Percentiles rank a stretch among this genome's conserved stretches.
Conservation (phyloP, 2,797 vertebrate species). For the Cuniculus paca region DNA sequence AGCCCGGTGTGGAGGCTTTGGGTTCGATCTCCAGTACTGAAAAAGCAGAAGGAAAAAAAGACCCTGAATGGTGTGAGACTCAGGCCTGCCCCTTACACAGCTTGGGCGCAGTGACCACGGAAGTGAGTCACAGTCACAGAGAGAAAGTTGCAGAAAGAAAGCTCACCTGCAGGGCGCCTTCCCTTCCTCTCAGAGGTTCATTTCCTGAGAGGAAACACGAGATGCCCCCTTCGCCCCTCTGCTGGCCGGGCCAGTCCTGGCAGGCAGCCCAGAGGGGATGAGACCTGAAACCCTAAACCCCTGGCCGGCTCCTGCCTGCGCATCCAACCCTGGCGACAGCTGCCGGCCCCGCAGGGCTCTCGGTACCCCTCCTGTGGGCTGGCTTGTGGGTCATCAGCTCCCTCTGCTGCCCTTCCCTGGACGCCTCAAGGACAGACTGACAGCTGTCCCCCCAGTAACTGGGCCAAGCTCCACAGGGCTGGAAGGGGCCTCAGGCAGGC, state of each 20-base stretch:
- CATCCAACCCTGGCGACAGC: no score
- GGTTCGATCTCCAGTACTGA: not conserved
- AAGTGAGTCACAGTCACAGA: accelerated
- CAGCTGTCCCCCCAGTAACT: not conserved
- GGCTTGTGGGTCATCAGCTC: not conserved
- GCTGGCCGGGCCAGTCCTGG: not conserved
- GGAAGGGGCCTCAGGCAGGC: not conserved
- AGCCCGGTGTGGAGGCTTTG: not conserved
- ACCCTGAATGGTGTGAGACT: not conserved
- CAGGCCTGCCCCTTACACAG: not conserved
- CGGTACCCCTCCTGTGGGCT: accelerated
- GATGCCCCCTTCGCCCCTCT: not conserved
- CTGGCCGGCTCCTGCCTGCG: not conserved
- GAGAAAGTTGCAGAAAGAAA: not conserved
- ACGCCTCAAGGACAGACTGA: not conserved
- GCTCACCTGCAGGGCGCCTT: accelerated
- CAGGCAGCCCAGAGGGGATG: not conserved
- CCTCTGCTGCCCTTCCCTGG: not conserved
- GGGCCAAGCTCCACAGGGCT: not conserved
- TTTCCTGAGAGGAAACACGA: not conserved
- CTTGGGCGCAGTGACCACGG: no score
- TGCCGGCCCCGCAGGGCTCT: not conserved
- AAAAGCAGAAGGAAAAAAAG: not conserved
- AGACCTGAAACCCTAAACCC: accelerated
- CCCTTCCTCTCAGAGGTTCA: not conserved